These are phyloP conservation scores for Holothuria leucospilota DNA, from an alignment of 53 echinoderm and acorn worm genomes.

Conservation along the genomic window DNA sequence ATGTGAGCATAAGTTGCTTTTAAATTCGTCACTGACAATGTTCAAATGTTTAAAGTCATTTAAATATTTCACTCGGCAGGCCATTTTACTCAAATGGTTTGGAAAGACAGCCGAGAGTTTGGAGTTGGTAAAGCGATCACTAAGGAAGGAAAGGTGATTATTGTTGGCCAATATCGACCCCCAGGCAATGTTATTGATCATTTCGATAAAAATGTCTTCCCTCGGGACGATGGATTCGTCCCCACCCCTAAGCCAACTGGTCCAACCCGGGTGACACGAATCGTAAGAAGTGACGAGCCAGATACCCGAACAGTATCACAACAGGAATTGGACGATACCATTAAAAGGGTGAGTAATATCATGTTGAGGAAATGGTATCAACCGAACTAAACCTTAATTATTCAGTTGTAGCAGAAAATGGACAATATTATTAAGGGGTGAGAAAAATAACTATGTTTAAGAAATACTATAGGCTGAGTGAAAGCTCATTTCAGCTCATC, in stretches of 20 bases:
- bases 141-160: slow-evolving; percentile 78
- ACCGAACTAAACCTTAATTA: too few relatives aligned
- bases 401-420: too few relatives aligned
- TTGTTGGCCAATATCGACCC: slow-evolving; percentile 88
- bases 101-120: slow-evolving; percentile 87
- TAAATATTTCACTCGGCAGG: slow-evolving; percentile 52
- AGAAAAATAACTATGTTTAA: too few relatives aligned
- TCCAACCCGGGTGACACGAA: slow-evolving; percentile 51
- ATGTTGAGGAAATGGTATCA: too few relatives aligned
- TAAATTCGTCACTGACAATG: too few relatives aligned
- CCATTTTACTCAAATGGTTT: slow-evolving; percentile 99
- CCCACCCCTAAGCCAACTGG: slow-evolving; percentile 70
- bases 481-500: too few relatives aligned
- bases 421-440: too few relatives aligned
- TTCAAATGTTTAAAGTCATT: too few relatives aligned
- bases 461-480: too few relatives aligned
- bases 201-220: slow-evolving; percentile 82
- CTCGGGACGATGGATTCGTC: slow-evolving; percentile 70
- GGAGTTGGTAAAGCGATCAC: slow-evolving; percentile 95
- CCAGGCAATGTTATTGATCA: slow-evolving; percentile 93
- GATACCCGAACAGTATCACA: slow-evolving; percentile 31
- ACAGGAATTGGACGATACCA: slow-evolving; percentile 43
- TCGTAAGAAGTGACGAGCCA: slow-evolving; percentile 37
- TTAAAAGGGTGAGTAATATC: slow-evolving; percentile 16
- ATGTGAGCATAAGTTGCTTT: too few relatives aligned